These are phyloP conservation scores for Oxygymnocypris stewartii DNA, from an alignment of 2,113 vertebrate species.

Conservation along the genomic window DNA sequence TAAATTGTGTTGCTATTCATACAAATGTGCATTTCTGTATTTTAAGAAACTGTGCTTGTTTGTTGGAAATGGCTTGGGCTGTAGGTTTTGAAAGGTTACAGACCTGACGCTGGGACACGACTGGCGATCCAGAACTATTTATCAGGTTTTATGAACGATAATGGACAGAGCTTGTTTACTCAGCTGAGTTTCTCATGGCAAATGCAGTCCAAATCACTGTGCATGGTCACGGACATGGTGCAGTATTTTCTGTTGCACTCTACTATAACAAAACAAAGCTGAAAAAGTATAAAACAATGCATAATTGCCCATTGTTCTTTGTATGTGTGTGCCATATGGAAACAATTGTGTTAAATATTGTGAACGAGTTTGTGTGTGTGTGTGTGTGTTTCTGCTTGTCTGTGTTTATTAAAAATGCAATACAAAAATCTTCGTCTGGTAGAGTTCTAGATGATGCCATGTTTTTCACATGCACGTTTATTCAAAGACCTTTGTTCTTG, in stretches of 20 bases:
- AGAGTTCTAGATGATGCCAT: slow-evolving; percentile 81
- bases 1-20: not conserved
- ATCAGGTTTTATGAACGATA: slow-evolving; percentile 46
- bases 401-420: slow-evolving; percentile 60
- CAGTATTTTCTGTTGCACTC: slow-evolving; percentile 35
- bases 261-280: slow-evolving; percentile 48
- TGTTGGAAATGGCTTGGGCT: not conserved
- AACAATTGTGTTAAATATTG: slow-evolving; percentile 45
- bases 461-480: slow-evolving; percentile 60
- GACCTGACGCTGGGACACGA: slow-evolving; percentile 37
- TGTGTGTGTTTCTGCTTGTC: not conserved
- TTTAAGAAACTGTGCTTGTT: slow-evolving; percentile 10
- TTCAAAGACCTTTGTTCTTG: slow-evolving; percentile 87
- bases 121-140: slow-evolving; percentile 31
- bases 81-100: slow-evolving; percentile 8
- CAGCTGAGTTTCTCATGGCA: slow-evolving; percentile 83
- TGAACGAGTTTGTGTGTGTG: slow-evolving; percentile 35
- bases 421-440: slow-evolving; percentile 84
- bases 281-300: slow-evolving; percentile 45
- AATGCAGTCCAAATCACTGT: slow-evolving; percentile 77
- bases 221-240: slow-evolving; percentile 74
- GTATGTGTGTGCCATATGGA: slow-evolving; percentile 44
- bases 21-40: not conserved
- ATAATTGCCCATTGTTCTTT: slow-evolving; percentile 52
- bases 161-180: slow-evolving; percentile 69